These are phyloP conservation scores for Drosophila tristis DNA, from an alignment of 1,140 invertebrate genomes.

Conservation along the genomic window DNA sequence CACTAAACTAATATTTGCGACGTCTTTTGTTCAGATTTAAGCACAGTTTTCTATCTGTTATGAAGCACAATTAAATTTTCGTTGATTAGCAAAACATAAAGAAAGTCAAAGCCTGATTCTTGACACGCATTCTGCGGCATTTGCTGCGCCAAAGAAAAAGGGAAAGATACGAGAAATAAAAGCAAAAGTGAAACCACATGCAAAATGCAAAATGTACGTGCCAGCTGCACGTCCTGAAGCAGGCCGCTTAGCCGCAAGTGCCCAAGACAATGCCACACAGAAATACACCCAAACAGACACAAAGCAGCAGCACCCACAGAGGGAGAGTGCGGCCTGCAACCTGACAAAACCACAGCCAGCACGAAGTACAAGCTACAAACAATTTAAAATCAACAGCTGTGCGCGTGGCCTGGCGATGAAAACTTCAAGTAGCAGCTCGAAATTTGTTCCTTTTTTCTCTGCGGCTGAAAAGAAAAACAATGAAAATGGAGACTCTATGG, in stretches of 20 bases:
- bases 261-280: slow-evolving; percentile 62
- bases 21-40: slow-evolving; percentile 10
- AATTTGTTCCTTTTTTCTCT: slow-evolving; percentile 12
- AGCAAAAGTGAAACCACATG: slow-evolving; percentile 28
- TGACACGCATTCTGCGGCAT: slow-evolving; percentile 68
- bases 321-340: slow-evolving; percentile 25
- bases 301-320: slow-evolving; percentile 5
- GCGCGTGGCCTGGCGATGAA: slow-evolving; percentile 58
- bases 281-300: not conserved
- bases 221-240: slow-evolving; percentile 69
- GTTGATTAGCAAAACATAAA: too few species aligned
- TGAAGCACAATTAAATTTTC: not conserved
- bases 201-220: slow-evolving; percentile 58
- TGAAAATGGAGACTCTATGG: not conserved
- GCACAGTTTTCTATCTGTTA: not conserved
- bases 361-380: slow-evolving; percentile 56
- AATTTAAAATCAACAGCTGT: slow-evolving; percentile 77
- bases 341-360: slow-evolving; percentile 68
- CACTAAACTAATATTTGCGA: not conserved
- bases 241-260: slow-evolving; percentile 73
- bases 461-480: slow-evolving; percentile 6
- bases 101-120: slow-evolving; percentile 24
- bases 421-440: slow-evolving; percentile 47
- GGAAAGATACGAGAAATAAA: slow-evolving; percentile 2
- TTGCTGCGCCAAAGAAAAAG: slow-evolving; percentile 39